A percentile compares a stretch with the other conserved stretches of the same genome.
phyloP scores from a whole-genome alignment of 2,888 invertebrate genomes.

The Pemphredon lugubris region DNA sequence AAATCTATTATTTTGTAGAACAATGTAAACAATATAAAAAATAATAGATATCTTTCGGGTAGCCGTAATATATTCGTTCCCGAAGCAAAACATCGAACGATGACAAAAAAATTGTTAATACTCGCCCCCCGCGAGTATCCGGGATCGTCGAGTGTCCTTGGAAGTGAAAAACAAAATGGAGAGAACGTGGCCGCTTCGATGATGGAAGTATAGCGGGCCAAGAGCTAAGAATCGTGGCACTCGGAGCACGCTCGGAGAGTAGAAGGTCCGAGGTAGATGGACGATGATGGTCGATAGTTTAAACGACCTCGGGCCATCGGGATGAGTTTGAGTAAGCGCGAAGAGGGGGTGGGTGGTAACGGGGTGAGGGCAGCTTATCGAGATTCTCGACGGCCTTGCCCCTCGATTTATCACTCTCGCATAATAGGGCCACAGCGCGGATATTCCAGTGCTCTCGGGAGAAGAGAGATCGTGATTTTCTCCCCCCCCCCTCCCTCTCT shows the following conservation, averaged over 20 bases:
- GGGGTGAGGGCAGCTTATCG: conserved; percentile 61
- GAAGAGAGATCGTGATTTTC: conserved; percentile 49
- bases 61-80: too few relatives aligned
- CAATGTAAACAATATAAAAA: too few relatives aligned
- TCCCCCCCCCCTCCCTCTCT: conserved; percentile 12
- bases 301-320: conserved; percentile 50
- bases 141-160: conserved; percentile 47
- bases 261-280: conserved; percentile 26
- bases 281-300: conserved; percentile 58
- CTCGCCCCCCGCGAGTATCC: too few relatives aligned
- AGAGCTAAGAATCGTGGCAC: conserved; percentile 24
- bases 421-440: conserved; percentile 60
- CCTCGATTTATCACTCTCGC: conserved; percentile 71
- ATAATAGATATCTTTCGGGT: too few relatives aligned
- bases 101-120: too few relatives aligned
- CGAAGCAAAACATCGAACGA: too few relatives aligned
- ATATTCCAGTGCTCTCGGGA: conserved; percentile 62
- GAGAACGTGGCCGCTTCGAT: neutral
- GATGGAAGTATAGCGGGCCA: conserved; percentile 7
- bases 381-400: conserved; percentile 69
- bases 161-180: conserved; percentile 17
- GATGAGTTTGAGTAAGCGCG: conserved; percentile 44
- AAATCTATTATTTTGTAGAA: too few relatives aligned
- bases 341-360: conserved; percentile 1
- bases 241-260: neutral